Base-by-base conservation (phyloP, 2,797 vertebrate genomes). In the Melanotaenia boesemani region DNA sequence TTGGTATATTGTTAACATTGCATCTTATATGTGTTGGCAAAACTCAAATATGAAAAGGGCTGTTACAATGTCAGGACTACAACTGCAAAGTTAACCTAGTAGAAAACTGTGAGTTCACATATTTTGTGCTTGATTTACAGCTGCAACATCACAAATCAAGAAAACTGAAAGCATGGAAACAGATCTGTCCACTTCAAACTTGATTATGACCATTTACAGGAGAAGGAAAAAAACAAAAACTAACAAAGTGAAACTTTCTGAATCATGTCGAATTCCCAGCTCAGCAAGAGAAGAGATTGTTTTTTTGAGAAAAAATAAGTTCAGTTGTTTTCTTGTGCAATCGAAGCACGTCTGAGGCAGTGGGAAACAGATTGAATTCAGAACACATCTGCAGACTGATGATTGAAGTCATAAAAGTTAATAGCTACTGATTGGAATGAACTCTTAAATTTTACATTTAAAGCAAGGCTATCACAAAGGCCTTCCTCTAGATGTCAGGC, bases 361-460 rank as follows among this genome's bases (percentile, higher is more conserved):
- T 10, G 11, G 9, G 22, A 52, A 22, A 52, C 24, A 52, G 48
- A 12, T 1, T 55, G 24, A 28, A n/a, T 22, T 50, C 46, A 48
- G 7, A 5, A 54, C 11, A 24, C 6, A 28, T 26, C 54, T 16
- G 54, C 54, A 56, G 54, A 26, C 13, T 56, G 6, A 48, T 55
- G 54, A 30, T 56, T 15, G 13, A 56, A 56, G 26, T 30, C 54
- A 26, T 30, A 6, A 56, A 56, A 56, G 24, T 56, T 56, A 56
- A 56, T 28, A 18, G 54, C 54, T 48, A n/a, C 46, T 48, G 20
- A 20, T 48, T 5, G 20, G 46, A n/a, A 7, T 48, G 8, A 48
- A 48, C 46, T 48, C 46, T 48, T 28, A 56, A 28, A 56, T 28
- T 30, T 30, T 30, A 56, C 54, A 56, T 56, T 56, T 56, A 56